Conservation (phyloP, 2,113 vertebrate species). For the Calcarius ornatus region DNA sequence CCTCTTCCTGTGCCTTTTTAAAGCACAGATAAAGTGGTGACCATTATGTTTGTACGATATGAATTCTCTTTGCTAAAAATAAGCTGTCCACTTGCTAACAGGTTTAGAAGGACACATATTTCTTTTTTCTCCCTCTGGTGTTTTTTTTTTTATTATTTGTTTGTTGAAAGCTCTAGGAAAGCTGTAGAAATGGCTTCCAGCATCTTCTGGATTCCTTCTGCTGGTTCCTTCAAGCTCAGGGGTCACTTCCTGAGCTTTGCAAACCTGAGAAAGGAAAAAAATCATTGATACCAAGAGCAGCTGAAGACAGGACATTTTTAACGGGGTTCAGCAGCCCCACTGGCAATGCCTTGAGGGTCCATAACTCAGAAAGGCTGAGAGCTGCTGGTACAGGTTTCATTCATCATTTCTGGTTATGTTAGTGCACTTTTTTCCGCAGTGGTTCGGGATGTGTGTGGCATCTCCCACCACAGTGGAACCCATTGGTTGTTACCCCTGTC, state of each 20-base stretch:
- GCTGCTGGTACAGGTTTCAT: not conserved
- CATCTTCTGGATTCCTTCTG: not conserved
- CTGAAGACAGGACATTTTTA: not conserved
- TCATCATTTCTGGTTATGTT: conserved; percentile 1
- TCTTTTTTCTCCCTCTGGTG: not conserved
- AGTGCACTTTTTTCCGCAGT: conserved; percentile 40
- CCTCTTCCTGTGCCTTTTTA: conserved; percentile 10
- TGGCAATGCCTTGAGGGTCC: not conserved
- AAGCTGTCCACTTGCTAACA: conserved; percentile 42
- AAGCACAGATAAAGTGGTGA: conserved; percentile 36
- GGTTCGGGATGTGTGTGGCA: not conserved
- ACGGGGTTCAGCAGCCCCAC: rapidly evolving
- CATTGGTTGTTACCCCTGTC: not conserved
- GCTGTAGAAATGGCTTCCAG: not conserved
- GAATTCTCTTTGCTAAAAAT: not conserved
- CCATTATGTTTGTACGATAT: not conserved
- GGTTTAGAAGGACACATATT: not conserved
- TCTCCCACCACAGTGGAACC: conserved; percentile 17
- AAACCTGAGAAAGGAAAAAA: not conserved
- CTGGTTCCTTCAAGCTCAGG: not conserved
- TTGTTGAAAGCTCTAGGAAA: not conserved
- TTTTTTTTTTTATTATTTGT: not conserved
- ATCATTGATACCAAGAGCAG: not conserved
- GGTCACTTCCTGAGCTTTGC: not conserved
- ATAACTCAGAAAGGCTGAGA: not conserved